Conservation (phyloP, 2,797 vertebrate genomes). For the Molossus alvarezi region DNA sequence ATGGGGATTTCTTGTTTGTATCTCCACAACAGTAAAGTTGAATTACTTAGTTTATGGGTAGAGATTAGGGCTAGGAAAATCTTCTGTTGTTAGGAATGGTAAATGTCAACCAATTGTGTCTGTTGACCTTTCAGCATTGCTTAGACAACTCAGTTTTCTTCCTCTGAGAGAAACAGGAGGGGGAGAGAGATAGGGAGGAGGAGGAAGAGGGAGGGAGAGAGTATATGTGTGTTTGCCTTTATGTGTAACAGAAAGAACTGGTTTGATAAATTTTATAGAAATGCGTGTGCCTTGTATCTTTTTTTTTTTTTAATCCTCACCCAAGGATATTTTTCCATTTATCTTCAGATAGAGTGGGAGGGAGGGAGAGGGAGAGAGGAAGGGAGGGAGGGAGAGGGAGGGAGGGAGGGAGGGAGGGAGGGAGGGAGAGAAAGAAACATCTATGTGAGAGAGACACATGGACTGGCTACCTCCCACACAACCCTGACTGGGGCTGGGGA, state of each 20-base stretch:
- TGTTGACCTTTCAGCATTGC: not conserved
- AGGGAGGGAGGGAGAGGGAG: too few species aligned
- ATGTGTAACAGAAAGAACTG: slow-evolving; percentile 63
- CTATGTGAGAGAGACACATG: too few species aligned
- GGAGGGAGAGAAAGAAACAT: too few species aligned
- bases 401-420: too few species aligned
- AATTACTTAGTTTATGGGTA: slow-evolving; percentile 60
- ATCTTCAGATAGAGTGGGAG: too few species aligned
- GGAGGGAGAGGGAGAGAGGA: too few species aligned
- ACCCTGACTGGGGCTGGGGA: too few species aligned
- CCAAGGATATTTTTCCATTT: too few species aligned
- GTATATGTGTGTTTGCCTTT: slow-evolving; percentile 10
- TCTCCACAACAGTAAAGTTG: slow-evolving; percentile 23
- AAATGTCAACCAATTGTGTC: not conserved
- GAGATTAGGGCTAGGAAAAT: not conserved
- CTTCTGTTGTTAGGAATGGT: slow-evolving; percentile 11
- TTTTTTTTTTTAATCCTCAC: too few species aligned
- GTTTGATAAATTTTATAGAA: slow-evolving; percentile 60
- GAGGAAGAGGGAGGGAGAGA: not conserved
- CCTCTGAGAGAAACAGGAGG: slow-evolving; percentile 22
- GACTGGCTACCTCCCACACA: too few species aligned
- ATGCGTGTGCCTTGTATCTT: slow-evolving; percentile 15
- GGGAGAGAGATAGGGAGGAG: too few species aligned
- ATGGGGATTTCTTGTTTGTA: not conserved
- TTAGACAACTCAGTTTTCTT: slow-evolving; percentile 49